These are phyloP conservation scores for Matsumurasca onukii DNA, from an alignment of 1,140 invertebrate genomes.

Conservation along the genomic window DNA sequence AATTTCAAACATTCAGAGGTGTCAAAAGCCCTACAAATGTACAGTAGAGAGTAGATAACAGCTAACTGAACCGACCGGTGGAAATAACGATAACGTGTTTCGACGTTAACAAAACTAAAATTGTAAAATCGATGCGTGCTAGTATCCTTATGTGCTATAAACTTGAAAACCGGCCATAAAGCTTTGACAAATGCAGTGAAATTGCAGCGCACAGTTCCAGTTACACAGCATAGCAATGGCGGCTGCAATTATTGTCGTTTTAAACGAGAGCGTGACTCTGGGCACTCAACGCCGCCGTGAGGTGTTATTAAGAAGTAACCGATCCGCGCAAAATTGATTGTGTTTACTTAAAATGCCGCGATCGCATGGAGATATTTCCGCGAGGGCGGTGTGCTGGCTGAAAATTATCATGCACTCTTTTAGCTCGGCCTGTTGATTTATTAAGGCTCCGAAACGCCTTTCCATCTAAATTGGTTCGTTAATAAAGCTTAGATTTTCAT, in stretches of 20 bases:
- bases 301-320: constrained; percentile 24
- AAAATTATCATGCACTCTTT: constrained; percentile 22
- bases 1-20: too few relatives aligned
- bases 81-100: too few relatives aligned
- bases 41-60: too few relatives aligned
- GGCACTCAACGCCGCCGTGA: neutral
- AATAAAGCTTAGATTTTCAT: neutral
- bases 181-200: neutral
- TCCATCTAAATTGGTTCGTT: constrained; percentile 9
- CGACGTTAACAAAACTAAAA: neutral
- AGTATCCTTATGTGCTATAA: neutral
- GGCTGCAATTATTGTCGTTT: constrained; percentile 3
- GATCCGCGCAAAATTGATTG: constrained; percentile 22
- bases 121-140: neutral
- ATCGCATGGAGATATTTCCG: constrained; percentile 14
- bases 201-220: neutral
- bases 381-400: neutral
- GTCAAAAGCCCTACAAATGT: too few relatives aligned
- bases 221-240: neutral
- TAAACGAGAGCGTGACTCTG: constrained; percentile 1
- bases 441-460: neutral
- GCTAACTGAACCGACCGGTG: too few relatives aligned
- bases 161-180: constrained; percentile 3
- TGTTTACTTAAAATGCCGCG: constrained; percentile 25
- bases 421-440: constrained; percentile 13